Evolutionary conservation across 2,113 vertebrate species (phyloP).

Genomic region (Leptocoma aspasia): DNA sequence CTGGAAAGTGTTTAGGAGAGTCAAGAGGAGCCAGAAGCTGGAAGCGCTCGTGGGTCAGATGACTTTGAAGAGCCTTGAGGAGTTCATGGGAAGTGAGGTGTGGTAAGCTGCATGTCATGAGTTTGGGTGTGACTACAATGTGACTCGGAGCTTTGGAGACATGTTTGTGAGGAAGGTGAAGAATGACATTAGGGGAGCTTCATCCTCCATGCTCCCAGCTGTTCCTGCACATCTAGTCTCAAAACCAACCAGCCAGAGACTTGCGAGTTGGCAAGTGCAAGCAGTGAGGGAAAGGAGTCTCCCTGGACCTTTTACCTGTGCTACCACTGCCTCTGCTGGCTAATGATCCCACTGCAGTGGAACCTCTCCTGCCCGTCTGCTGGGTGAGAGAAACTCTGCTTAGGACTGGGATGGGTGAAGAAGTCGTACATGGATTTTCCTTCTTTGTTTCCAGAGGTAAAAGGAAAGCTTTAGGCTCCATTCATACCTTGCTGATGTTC

Average conservation of each 20-base stretch:
- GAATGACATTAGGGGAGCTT: not conserved
- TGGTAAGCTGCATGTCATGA: not conserved
- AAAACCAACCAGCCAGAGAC: not conserved
- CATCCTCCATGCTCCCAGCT: not conserved
- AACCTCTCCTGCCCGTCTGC: not conserved
- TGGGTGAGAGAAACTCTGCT: not conserved
- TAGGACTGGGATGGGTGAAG: too few species aligned
- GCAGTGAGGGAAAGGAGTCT: not conserved
- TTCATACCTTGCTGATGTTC: not conserved
- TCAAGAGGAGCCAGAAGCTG: not conserved
- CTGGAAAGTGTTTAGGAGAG: not conserved
- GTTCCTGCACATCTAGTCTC: not conserved
- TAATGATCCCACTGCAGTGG: not conserved
- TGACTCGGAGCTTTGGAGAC: not conserved
- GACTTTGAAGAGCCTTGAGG: not conserved
- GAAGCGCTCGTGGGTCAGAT: not conserved
- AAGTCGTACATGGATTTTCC: not conserved
- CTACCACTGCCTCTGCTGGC: slow-evolving; percentile 29
- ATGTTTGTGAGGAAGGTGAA: not conserved
- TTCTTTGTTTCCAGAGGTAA: not conserved
- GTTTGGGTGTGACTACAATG: not conserved
- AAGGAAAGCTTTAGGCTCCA: not conserved
- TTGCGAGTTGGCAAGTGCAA: rapidly evolving
- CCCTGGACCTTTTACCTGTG: not conserved
- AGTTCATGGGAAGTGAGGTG: not conserved